A percentile compares a stretch with the other conserved stretches of the same genome.
phyloP scores from a whole-genome alignment of 1,140 invertebrate species.

The Drosophila bifasciata region DNA sequence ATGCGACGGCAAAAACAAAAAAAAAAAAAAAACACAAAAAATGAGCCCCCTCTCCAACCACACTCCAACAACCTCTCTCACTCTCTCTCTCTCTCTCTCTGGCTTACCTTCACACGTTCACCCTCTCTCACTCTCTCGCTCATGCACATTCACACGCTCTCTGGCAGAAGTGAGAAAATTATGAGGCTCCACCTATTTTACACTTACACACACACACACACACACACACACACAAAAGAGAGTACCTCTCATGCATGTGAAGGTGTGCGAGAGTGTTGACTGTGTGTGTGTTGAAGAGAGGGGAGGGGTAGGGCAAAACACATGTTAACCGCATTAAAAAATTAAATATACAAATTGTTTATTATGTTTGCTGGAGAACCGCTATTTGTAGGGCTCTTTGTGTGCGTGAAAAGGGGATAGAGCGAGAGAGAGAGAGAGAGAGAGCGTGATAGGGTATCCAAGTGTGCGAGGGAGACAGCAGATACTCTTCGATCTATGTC shows the following conservation, averaged over 20 bases:
- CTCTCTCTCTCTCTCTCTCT: slow-evolving; percentile 39
- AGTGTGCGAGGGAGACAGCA: background rate
- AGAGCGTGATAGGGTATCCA: background rate
- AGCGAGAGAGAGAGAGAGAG: too few species aligned
- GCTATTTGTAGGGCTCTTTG: slow-evolving; percentile 45
- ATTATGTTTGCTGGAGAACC: slow-evolving; percentile 68
- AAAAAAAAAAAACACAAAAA: slow-evolving; percentile 34
- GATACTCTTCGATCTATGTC: background rate
- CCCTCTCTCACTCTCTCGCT: slow-evolving; percentile 23
- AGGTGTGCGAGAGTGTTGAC: slow-evolving; percentile 6
- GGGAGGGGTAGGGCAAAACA: slow-evolving; percentile 42
- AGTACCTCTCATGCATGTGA: too few species aligned
- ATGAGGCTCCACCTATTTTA: slow-evolving; percentile 80
- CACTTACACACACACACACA: slow-evolving; percentile 44
- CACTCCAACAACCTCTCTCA: slow-evolving; percentile 27
- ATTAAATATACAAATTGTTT: slow-evolving; percentile 80
- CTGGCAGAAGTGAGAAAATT: slow-evolving; percentile 70
- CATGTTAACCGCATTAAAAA: slow-evolving; percentile 82
- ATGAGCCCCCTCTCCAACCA: background rate
- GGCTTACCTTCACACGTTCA: slow-evolving; percentile 11
- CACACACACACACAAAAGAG: slow-evolving; percentile 40
- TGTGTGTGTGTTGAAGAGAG: slow-evolving; percentile 16
- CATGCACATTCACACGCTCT: slow-evolving; percentile 22
- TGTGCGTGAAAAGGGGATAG: background rate
- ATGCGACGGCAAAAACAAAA: slow-evolving; percentile 40